Percentiles rank a stretch among this genome's conserved stretches.
Conservation (phyloP, 2,113 vertebrate species). For the Dipodomys merriami region DNA sequence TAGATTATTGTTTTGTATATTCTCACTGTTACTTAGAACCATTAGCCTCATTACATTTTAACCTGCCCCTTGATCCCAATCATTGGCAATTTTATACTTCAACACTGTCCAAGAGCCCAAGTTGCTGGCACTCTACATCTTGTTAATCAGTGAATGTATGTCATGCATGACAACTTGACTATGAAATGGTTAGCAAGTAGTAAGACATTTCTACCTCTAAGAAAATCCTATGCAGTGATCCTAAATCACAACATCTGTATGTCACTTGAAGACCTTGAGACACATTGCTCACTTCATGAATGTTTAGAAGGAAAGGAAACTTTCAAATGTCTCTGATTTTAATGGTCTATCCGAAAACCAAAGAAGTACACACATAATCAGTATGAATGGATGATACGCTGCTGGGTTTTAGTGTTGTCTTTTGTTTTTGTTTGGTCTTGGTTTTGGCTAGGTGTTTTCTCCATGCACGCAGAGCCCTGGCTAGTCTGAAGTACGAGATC, state of each 20-base stretch:
- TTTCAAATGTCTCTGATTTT: background rate
- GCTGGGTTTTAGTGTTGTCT: no score
- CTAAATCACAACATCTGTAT: background rate
- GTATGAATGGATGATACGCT: background rate
- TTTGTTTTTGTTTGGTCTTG: no score
- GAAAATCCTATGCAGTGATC: background rate
- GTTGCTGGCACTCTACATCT: background rate
- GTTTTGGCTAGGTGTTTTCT: no score
- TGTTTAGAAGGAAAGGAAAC: background rate
- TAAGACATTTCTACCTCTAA: background rate
- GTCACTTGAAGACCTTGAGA: background rate
- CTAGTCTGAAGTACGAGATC: no score
- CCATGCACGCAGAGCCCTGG: no score
- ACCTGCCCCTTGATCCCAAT: background rate
- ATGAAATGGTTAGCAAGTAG: background rate
- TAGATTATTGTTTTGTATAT: background rate
- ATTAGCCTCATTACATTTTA: background rate
- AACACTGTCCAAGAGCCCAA: background rate
- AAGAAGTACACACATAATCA: background rate
- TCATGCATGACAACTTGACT: background rate
- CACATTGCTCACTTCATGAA: background rate
- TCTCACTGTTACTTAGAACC: background rate
- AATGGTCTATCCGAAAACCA: background rate
- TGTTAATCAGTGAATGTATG: background rate
- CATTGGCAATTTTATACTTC: background rate